A percentile compares a stretch with the other conserved stretches of the same genome.
Evolutionary conservation across 1,140 invertebrate genomes (phyloP).

Genomic region (Drosophila santomea): DNA sequence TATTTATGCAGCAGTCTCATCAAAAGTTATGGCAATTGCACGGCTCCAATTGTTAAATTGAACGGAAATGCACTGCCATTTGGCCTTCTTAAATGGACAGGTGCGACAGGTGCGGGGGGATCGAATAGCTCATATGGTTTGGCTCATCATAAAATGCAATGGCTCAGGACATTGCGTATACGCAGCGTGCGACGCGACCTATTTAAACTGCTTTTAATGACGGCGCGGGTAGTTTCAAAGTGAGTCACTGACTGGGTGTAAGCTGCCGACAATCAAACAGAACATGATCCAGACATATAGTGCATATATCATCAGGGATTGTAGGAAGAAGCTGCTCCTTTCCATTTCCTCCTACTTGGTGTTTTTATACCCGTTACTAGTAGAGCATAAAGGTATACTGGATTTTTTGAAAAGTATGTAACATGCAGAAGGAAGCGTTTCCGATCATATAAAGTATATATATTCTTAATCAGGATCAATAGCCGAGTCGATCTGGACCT

Average conservation of each 20-base stretch:
- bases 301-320: slow-evolving; percentile 9
- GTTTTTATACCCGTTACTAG: no score
- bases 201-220: slow-evolving; percentile 75
- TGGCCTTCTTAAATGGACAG: slow-evolving; percentile 33
- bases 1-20: slow-evolving; percentile 35
- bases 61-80: slow-evolving; percentile 31
- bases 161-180: slow-evolving; percentile 52
- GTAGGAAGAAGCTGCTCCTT: slow-evolving; percentile 22
- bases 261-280: slow-evolving; percentile 32
- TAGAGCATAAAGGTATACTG: no score
- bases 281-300: slow-evolving; percentile 28
- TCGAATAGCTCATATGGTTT: slow-evolving; percentile 11
- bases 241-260: slow-evolving; percentile 28
- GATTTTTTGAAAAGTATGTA: no score
- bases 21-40: slow-evolving; percentile 49
- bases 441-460: no score
- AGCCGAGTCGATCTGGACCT: no score
- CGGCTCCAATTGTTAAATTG: slow-evolving; percentile 36
- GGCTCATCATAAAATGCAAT: slow-evolving; percentile 52
- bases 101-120: slow-evolving; percentile 21
- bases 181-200: slow-evolving; percentile 50
- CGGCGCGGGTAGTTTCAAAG: slow-evolving; percentile 15
- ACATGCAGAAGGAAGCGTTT: no score
- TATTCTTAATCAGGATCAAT: no score
- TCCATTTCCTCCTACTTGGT: slow-evolving; percentile 45